phyloP scores from a whole-genome alignment of 2,797 vertebrate genomes.

The Thaleichthys pacificus region DNA sequence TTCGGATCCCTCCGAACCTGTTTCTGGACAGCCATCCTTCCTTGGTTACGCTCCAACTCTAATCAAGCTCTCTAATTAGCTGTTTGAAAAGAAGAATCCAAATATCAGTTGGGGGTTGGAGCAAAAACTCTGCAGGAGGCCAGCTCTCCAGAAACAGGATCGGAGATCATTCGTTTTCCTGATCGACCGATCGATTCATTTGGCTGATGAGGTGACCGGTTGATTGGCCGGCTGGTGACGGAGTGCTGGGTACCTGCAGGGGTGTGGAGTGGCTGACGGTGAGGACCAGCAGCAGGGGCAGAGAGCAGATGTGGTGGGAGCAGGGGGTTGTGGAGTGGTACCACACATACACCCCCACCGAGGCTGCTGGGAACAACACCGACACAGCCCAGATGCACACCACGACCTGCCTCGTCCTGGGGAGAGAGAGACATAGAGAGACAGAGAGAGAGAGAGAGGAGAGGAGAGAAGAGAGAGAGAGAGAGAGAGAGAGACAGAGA shows the following conservation, averaged over 20 bases:
- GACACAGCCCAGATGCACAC: slow-evolving; percentile 64
- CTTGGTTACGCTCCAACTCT: too few relatives aligned
- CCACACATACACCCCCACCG: slow-evolving; percentile 64
- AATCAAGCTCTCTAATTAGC: too few relatives aligned
- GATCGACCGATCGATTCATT: background rate
- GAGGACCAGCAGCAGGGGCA: slow-evolving; percentile 70
- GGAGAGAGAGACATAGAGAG: slow-evolving; percentile 12
- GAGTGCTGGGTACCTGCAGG: slow-evolving; percentile 42
- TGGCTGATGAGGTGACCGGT: background rate
- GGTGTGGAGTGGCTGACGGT: slow-evolving; percentile 59
- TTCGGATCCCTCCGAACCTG: too few relatives aligned
- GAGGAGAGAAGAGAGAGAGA: background rate
- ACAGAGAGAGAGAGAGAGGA: slow-evolving; percentile 1
- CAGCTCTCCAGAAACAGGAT: too few relatives aligned
- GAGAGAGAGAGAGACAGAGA: background rate
- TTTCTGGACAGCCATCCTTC: too few relatives aligned
- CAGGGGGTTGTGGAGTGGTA: slow-evolving; percentile 56
- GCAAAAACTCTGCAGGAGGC: too few relatives aligned
- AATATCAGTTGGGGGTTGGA: too few relatives aligned
- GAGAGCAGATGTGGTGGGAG: slow-evolving; percentile 65
- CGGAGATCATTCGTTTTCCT: background rate
- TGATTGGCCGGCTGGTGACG: background rate
- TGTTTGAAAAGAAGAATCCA: too few relatives aligned
- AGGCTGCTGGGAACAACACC: slow-evolving; percentile 59
- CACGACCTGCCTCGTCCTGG: slow-evolving; percentile 65